Evolutionary conservation across 2,797 vertebrate genomes (phyloP).

Genomic region (Bradypus variegatus): DNA sequence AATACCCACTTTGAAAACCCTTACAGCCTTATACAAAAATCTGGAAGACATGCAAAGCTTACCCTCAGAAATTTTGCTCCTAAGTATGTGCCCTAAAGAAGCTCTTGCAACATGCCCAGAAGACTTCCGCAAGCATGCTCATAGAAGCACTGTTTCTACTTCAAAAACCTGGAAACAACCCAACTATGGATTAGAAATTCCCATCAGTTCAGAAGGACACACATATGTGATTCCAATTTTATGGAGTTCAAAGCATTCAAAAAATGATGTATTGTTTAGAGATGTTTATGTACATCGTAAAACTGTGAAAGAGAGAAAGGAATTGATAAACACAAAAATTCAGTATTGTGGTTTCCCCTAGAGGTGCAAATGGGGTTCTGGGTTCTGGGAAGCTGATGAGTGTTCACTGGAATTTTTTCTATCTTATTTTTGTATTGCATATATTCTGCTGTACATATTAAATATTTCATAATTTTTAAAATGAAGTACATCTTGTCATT

Average conservation of each 20-base stretch:
- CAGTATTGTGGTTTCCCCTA: rapidly evolving
- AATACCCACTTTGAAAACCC: neutral
- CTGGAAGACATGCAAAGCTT: neutral
- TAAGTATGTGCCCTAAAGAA: neutral
- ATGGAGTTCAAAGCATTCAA: neutral
- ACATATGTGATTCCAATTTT: neutral
- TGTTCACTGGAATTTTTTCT: neutral
- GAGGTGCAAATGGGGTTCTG: rapidly evolving
- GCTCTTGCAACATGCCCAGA: neutral
- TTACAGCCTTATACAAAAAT: too few relatives aligned
- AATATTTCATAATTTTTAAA: neutral
- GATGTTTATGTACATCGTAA: neutral
- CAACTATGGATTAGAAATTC: neutral
- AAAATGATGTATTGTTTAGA: neutral
- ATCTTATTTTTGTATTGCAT: neutral
- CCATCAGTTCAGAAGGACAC: neutral
- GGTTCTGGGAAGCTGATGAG: rapidly evolving
- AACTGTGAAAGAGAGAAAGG: neutral
- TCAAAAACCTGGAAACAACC: neutral
- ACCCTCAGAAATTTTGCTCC: neutral
- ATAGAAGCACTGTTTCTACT: neutral
- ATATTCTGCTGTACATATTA: too few relatives aligned
- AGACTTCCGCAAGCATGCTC: neutral
- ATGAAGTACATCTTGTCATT: neutral
- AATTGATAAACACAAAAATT: neutral